Evolutionary conservation across 2,113 vertebrate genomes (phyloP).

Genomic region (Melanerpes aurifrons): DNA sequence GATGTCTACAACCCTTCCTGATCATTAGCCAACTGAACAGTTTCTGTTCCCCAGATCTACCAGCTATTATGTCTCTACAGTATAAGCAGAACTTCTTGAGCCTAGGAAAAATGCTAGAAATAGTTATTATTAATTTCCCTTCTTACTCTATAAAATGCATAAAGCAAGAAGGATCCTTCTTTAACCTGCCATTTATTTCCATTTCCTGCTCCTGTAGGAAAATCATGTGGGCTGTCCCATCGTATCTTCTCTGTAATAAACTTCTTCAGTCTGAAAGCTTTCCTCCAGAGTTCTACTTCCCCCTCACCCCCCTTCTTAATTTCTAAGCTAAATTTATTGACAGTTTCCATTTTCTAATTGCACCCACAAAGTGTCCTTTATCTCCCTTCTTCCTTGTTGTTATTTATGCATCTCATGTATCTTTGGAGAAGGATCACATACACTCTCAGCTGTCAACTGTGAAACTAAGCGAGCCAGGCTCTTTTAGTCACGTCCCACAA

Average conservation of each 20-base stretch:
- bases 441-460: slow-evolving; percentile 5
- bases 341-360: neutral
- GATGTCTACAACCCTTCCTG: neutral
- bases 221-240: neutral
- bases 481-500: neutral
- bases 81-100: neutral
- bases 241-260: neutral
- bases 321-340: neutral
- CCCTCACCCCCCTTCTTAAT: neutral
- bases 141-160: neutral
- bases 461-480: neutral
- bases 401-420: neutral
- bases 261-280: neutral
- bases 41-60: neutral
- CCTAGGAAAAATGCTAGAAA: neutral
- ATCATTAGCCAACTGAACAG: neutral
- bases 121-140: neutral
- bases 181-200: neutral
- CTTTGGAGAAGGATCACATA: neutral
- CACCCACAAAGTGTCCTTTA: neutral
- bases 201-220: neutral
- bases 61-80: neutral
- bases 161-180: neutral
- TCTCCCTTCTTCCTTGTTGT: neutral
- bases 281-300: neutral